Evolutionary conservation across 92 coral and sea anemone genomes (phyloP), one percentile per base, ranked within the genome.

Genomic region (Montipora capitata): DNA sequence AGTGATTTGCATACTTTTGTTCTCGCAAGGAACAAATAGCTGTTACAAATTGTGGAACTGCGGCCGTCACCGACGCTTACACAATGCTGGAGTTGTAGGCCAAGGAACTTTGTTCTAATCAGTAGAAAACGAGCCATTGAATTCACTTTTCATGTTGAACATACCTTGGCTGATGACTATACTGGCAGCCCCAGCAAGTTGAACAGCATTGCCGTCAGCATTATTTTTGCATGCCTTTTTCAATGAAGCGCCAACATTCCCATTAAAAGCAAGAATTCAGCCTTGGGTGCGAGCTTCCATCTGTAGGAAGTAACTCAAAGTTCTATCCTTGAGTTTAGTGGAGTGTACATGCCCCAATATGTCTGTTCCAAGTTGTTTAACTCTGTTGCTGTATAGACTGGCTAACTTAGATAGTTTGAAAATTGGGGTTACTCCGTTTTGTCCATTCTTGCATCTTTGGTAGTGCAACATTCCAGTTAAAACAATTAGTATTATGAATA

Each of bases 311-410:
- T 75, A 69, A 58, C 44, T 27, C 79, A 83, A 68, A 43, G 83
- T 82, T 72, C 88, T 83, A 39, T 86, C 69, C 82, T 81, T 91
- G 40, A 82, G 84, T 68, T 56, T 70, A 54, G 91, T 91, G 44
- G 85, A 87, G 72, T 82, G 92, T 10, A 88, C 74, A 52, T 85
- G 92, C 79, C 83, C 63, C 41, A 83, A 54, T 67, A 49, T n/a
- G 45, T 10, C 10, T 39, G 87, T 81, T 15, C 94, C 68, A 4
- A 85, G 52, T 45, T 45, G 52, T 45, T 45, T 8, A 4, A 45
- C 6, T 45, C 52, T 45, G 83, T 16, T 82, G 49, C 40, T 73
- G 45, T 56, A 65, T 57, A 79, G 88, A 90, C 82, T 45, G 5
- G 52, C 52, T 4, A 45, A 8, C 6, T 45, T 8, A 45, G 52